Percentiles rank a stretch among this genome's conserved stretches.
Conservation (phyloP, 2,797 vertebrate genomes). For the Ceryle rudis region DNA sequence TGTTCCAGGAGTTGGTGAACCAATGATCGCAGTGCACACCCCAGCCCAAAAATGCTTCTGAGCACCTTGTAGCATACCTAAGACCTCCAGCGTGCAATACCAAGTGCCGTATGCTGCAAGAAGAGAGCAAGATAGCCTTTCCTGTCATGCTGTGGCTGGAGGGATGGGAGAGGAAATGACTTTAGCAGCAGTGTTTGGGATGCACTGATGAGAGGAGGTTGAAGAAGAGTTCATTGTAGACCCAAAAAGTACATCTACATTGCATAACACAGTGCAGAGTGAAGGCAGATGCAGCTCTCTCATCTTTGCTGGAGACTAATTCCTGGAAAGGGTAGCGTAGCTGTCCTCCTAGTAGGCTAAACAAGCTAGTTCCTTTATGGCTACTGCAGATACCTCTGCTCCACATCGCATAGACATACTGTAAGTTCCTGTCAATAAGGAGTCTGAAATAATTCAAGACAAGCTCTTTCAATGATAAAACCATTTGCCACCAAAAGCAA, state of each 20-base stretch:
- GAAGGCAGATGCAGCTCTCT: neutral
- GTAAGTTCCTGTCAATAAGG: neutral
- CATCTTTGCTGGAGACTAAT: neutral
- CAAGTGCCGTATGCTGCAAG: neutral
- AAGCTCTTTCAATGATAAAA: neutral
- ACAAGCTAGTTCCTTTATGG: neutral
- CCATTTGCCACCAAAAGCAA: neutral
- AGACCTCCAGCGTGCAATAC: neutral
- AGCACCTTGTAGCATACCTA: neutral
- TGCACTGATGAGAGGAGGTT: neutral
- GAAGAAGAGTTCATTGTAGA: neutral
- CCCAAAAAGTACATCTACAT: neutral
- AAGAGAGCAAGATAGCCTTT: neutral
- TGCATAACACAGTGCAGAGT: rapidly evolving
- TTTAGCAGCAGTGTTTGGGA: neutral
- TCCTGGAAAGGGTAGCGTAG: neutral
- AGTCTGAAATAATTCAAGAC: neutral
- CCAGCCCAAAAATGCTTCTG: neutral
- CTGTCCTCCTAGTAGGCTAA: neutral
- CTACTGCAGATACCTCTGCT: neutral
- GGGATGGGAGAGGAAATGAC: neutral
- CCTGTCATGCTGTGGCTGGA: neutral
- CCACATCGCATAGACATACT: neutral
- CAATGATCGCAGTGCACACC: neutral
- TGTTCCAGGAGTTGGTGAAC: neutral